Evolutionary conservation across 2,113 vertebrate species (phyloP).

Genomic region (Pygoscelis antarcticus): DNA sequence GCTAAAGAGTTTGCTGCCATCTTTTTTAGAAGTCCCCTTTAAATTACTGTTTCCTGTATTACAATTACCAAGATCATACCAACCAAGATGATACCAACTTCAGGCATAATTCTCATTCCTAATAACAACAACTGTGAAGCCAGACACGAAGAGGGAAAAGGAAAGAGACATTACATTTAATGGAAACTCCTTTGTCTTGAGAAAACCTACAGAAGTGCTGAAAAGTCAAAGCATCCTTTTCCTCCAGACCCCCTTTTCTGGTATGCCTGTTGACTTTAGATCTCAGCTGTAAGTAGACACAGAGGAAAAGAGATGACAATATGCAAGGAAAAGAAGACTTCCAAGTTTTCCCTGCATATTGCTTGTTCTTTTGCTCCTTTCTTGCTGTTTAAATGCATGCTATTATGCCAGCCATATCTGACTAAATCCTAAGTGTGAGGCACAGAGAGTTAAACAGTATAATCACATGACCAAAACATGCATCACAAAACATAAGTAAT

Average conservation of each 20-base stretch:
- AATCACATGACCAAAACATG: rapidly evolving
- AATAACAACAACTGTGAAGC: neutral
- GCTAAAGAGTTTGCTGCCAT: no score
- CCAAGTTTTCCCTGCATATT: neutral
- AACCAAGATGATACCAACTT: neutral
- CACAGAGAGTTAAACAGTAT: neutral
- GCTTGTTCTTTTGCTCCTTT: neutral
- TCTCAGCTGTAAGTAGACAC: neutral
- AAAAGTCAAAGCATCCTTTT: neutral
- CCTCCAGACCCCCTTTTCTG: neutral
- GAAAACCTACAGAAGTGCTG: neutral
- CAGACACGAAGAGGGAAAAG: neutral
- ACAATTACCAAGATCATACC: neutral
- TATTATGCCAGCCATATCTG: neutral
- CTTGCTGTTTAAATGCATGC: neutral
- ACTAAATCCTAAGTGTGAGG: neutral
- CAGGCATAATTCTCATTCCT: neutral
- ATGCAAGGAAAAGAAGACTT: neutral
- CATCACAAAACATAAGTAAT: neutral
- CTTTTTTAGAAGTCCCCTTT: no score
- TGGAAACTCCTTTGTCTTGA: neutral
- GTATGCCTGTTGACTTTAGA: neutral
- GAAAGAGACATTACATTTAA: neutral
- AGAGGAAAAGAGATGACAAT: neutral
- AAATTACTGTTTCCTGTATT: neutral